Percentiles rank a stretch among this genome's conserved stretches.
phyloP scores from a whole-genome alignment of 2,888 invertebrate genomes.

The Hemithea aestivaria region DNA sequence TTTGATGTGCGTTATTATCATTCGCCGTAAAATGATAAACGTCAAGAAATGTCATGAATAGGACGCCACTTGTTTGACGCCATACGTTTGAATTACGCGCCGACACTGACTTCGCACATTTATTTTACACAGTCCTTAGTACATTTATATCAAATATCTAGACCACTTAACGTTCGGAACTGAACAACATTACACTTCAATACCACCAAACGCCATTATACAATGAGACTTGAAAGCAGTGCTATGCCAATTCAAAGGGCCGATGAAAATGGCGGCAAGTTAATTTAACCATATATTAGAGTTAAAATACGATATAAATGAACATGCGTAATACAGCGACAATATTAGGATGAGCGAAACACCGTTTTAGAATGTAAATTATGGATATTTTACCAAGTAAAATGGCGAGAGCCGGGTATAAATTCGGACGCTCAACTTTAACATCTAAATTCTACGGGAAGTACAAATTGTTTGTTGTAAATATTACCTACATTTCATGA shows the following conservation, averaged over 20 bases:
- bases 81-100: slow-evolving; percentile 59
- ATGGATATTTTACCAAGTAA: slow-evolving; percentile 37
- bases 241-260: slow-evolving; percentile 31
- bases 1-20: too few relatives aligned
- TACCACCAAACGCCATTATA: not conserved
- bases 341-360: not conserved
- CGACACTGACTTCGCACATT: slow-evolving; percentile 27
- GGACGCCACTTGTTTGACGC: slow-evolving; percentile 56
- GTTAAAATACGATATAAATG: not conserved
- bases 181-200: slow-evolving; percentile 28
- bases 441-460: slow-evolving; percentile 33
- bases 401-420: slow-evolving; percentile 78
- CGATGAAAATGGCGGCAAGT: slow-evolving; percentile 65
- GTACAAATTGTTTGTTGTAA: slow-evolving; percentile 45
- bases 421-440: slow-evolving; percentile 45
- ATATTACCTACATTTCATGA: slow-evolving; percentile 39
- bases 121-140: not conserved
- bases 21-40: too few relatives aligned
- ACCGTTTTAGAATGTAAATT: not conserved
- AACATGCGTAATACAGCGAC: not conserved
- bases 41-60: not conserved
- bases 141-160: too few relatives aligned
- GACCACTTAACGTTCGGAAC: not conserved
- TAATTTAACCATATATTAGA: not conserved
- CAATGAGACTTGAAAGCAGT: too few relatives aligned